Evolutionary conservation across 1,140 invertebrate genomes (phyloP), one percentile per base, ranked within the genome.

Genomic region (Drosophila lacteicornis): DNA sequence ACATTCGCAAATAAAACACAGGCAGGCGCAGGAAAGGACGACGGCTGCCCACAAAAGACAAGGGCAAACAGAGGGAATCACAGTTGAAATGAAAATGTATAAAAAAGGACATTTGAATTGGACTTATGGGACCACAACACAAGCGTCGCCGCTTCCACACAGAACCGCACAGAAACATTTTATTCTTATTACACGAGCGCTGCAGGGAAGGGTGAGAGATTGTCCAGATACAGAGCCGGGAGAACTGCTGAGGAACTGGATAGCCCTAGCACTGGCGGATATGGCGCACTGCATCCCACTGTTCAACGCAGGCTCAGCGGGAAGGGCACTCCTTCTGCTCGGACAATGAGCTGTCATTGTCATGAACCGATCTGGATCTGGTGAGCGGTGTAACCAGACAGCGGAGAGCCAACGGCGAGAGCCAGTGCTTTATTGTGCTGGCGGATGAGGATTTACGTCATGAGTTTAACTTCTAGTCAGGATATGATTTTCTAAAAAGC

Each of bases 61-160:
- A 75, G 78, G 65, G 63, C 81, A 74, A 67, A 73, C 69, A 82
- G 62, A 74, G 68, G 67, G 80, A 90, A 91, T 91, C 85, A 90
- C 85, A 82, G 85, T 91, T 90, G 85, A 91, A 91, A 90, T 90
- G 88, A 90, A 90, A 88, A 88, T 84, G 85, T 90, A 90, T 90
- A 90, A 90, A 90, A 90, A 90, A 90, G 86, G 85, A 90, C 85
- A 90, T 90, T 90, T 90, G 85, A 90, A 90, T 90, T 91, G 85
- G 85, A 90, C 85, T 90, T 90, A 90, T 90, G 85, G 85, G 85
- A 90, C 85, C 85, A 90, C 85, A 90, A 75, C 75, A 85, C 75
- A 84, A 79, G 68, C 82, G 51, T 50, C 71, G 63, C 47, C 38
- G 57, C 46, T 57, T 30, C 66, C 57, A 61, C 50, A 68, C 30